A percentile compares a stretch with the other conserved stretches of the same genome.
Conservation (phyloP, 2,888 invertebrate genomes). For the Vesta saturnalis region DNA sequence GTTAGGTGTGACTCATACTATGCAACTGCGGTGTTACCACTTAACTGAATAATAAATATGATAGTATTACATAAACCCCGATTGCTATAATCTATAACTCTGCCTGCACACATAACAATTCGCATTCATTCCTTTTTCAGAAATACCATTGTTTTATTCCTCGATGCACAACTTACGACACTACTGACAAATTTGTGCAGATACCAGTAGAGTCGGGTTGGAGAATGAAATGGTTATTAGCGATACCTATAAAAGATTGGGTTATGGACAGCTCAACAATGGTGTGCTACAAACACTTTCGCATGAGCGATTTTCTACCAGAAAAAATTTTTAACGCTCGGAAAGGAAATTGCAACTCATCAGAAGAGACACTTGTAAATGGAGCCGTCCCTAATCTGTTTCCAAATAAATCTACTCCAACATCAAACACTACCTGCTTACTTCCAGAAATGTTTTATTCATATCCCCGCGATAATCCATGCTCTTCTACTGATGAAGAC, state of each 20-base stretch:
- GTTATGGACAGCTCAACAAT: conserved; percentile 21
- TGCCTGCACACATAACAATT: too few relatives aligned
- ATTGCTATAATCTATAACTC: too few relatives aligned
- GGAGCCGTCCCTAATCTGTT: background rate
- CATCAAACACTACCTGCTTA: too few relatives aligned
- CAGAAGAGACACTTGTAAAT: background rate
- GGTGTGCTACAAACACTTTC: conserved; percentile 29
- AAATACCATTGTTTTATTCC: conserved; percentile 35
- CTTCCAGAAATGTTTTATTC: conserved; percentile 21
- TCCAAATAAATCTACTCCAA: background rate
- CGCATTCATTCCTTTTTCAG: too few relatives aligned
- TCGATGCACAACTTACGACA: conserved; percentile 29
- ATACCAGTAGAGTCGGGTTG: conserved; percentile 18
- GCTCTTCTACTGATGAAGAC: conserved; percentile 28
- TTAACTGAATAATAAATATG: too few relatives aligned
- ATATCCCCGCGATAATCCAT: conserved; percentile 12
- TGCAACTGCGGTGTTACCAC: too few relatives aligned
- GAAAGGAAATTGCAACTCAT: background rate
- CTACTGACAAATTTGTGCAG: conserved; percentile 18
- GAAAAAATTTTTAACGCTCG: background rate
- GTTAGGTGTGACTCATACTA: too few relatives aligned
- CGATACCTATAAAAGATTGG: conserved; percentile 29
- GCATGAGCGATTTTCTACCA: background rate
- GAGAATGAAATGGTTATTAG: conserved; percentile 23
- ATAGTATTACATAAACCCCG: too few relatives aligned